phyloP scores from a whole-genome alignment of 1,140 invertebrate species.

The Drosophila sturtevanti region DNA sequence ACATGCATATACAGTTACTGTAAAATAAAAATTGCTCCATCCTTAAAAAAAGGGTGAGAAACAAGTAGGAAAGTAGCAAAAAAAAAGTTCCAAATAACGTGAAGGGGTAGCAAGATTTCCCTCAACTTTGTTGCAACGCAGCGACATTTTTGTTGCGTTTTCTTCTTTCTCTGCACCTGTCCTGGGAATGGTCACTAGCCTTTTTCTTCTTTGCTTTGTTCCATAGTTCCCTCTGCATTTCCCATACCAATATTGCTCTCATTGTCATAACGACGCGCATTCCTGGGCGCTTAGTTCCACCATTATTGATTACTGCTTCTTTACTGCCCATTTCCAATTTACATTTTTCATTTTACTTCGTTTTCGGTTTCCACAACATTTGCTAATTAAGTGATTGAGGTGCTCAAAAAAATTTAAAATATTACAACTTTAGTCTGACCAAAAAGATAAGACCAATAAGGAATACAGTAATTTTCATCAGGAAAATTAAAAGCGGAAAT shows the following conservation, averaged over 20 bases:
- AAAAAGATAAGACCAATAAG: too few relatives aligned
- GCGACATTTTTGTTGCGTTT: conserved; percentile 46
- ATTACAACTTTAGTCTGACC: not conserved
- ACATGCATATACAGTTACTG: conserved; percentile 33
- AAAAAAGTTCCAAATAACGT: conserved; percentile 40
- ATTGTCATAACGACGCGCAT: conserved; percentile 74
- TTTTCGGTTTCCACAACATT: conserved; percentile 25
- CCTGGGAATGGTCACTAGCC: not conserved
- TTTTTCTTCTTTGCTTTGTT: not conserved
- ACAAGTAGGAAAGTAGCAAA: conserved; percentile 33
- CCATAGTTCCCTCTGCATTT: not conserved
- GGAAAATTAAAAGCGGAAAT: too few relatives aligned
- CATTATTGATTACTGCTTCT: conserved; percentile 55
- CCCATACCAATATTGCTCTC: conserved; percentile 8
- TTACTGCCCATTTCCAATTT: conserved; percentile 15
- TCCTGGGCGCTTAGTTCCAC: conserved; percentile 39
- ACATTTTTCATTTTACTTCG: not conserved
- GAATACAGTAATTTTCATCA: too few relatives aligned
- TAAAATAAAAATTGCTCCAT: conserved; percentile 67
- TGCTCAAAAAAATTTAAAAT: not conserved
- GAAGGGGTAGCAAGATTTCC: conserved; percentile 28
- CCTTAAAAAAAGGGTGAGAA: conserved; percentile 29
- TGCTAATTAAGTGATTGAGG: conserved; percentile 62
- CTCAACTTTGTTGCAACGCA: conserved; percentile 68
- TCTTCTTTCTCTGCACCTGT: not conserved